Evolutionary conservation across 2,888 invertebrate species (phyloP).

Genomic region (Linnaemya tessellans): DNA sequence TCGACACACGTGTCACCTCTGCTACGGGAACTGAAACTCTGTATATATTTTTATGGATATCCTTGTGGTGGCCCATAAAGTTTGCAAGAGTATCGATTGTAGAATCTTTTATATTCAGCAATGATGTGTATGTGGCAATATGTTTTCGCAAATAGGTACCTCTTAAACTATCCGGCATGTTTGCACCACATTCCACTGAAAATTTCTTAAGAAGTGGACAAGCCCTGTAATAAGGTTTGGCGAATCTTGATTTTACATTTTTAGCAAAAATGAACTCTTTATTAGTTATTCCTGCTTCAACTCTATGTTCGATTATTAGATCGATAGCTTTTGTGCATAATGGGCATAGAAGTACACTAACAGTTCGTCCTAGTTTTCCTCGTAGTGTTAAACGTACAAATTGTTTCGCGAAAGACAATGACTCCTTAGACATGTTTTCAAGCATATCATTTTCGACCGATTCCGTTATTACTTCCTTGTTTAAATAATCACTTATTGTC

Average conservation of each 20-base stretch:
- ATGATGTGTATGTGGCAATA: background rate
- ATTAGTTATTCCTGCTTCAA: background rate
- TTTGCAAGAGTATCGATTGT: background rate
- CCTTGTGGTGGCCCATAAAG: slow-evolving; percentile 10
- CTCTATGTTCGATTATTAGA: background rate
- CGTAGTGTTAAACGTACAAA: slow-evolving; percentile 1
- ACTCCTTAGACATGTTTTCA: slow-evolving; percentile 1
- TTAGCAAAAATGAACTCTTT: slow-evolving; percentile 14
- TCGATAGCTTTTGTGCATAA: background rate
- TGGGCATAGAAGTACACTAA: background rate
- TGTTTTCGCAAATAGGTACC: slow-evolving; percentile 26
- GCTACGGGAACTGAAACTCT: background rate
- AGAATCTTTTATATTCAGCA: background rate
- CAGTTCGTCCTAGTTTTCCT: background rate
- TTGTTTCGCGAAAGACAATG: slow-evolving; percentile 3
- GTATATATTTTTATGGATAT: slow-evolving; percentile 7
- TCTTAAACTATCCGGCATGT: slow-evolving; percentile 14
- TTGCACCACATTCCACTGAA: background rate
- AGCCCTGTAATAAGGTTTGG: slow-evolving; percentile 22
- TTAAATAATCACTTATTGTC: background rate
- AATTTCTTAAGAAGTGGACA: slow-evolving; percentile 25
- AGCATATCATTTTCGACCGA: background rate
- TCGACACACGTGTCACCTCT: slow-evolving; percentile 1
- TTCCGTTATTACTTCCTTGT: slow-evolving; percentile 1
- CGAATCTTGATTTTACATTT: background rate